Conservation (phyloP, 2,888 invertebrate species). For the Agonopterix heracliana region DNA sequence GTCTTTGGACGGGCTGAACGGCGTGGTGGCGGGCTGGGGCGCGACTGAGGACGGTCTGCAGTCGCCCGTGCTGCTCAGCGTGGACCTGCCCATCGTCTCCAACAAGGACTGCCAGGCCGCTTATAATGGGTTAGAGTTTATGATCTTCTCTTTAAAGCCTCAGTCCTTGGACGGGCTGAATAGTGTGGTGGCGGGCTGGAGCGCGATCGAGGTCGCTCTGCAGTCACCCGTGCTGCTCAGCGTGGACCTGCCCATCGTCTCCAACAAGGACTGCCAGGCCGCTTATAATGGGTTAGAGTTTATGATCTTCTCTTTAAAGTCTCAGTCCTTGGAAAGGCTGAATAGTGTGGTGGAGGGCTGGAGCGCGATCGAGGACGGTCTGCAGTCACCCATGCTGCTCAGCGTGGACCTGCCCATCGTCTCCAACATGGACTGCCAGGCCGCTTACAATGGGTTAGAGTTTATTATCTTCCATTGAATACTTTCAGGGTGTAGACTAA, state of each 20-base stretch:
- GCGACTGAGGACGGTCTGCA: conserved; percentile 53
- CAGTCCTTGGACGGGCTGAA: conserved; percentile 24
- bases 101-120: conserved; percentile 13
- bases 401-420: conserved; percentile 42
- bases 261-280: conserved; percentile 12
- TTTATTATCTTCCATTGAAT: background rate
- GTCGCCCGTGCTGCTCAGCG: conserved; percentile 51
- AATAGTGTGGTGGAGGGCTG: conserved; percentile 65
- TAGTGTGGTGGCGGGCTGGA: conserved; percentile 70
- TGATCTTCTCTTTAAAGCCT: conserved; percentile 3
- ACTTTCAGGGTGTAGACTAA: no score
- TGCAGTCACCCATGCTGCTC: conserved; percentile 49
- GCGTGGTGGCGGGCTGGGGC: conserved; percentile 72
- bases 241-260: conserved; percentile 37
- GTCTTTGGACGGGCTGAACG: conserved; percentile 28
- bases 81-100: conserved; percentile 34
- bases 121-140: conserved; percentile 36
- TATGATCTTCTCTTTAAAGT: conserved; percentile 2
- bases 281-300: conserved; percentile 37
- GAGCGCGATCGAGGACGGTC: conserved; percentile 64
- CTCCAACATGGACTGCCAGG: conserved; percentile 12
- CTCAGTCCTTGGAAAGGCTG: conserved; percentile 23
- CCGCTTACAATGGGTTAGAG: conserved; percentile 37
- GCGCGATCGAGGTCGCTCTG: conserved; percentile 55
- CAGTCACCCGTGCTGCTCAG: conserved; percentile 52